Evolutionary conservation across 1,140 invertebrate genomes (phyloP), one percentile per base, ranked within the genome.

Genomic region (Gryllus bimaculatus): DNA sequence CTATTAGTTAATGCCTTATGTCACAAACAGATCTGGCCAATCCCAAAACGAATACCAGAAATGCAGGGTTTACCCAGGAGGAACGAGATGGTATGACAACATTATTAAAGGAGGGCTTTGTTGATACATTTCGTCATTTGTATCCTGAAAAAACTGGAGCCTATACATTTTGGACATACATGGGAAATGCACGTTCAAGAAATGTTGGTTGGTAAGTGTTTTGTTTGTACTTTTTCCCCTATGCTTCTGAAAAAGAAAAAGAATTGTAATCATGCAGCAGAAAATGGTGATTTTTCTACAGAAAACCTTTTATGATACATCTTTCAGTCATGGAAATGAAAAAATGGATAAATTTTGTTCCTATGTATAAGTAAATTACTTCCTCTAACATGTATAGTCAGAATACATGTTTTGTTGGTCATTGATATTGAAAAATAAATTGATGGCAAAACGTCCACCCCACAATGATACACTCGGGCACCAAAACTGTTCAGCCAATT

Each of bases 91-190:
- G 92, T 26, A 96, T 99, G 90, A 93, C 92, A 0, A 90, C 94
- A 20, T 90, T 99, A 20, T 85, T 99, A 12, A 85, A 86, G 3
- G 86, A 91, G 47, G 93, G 93, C 2, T 98, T 95, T 86, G 87
- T 97, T 7, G 98, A 99, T 87, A 92, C 95, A 0, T 99, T 92
- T 84, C 89, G 98, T 73, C 87, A 93, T 81, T 87, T 98, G 2
- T 94, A 99, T 88, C 98, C 98, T 0, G 92, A 98, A 10, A 88
- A 90, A 82, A 92, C 88, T 15, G 92, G 89, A 6, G 93, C 92
- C 12, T 99, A 98, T 84, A 97, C 97, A 0, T 99, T 96, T 85
- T 99, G 98, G 98, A 91, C 93, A 7, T 97, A 97, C 84, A 93
- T 97, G 88, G 88, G 86, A 74, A 96, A 96, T 85, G 88, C 94